These are phyloP conservation scores for Protosalanx chinensis DNA, from an alignment of 2,797 vertebrate genomes.

Conservation along the genomic window DNA sequence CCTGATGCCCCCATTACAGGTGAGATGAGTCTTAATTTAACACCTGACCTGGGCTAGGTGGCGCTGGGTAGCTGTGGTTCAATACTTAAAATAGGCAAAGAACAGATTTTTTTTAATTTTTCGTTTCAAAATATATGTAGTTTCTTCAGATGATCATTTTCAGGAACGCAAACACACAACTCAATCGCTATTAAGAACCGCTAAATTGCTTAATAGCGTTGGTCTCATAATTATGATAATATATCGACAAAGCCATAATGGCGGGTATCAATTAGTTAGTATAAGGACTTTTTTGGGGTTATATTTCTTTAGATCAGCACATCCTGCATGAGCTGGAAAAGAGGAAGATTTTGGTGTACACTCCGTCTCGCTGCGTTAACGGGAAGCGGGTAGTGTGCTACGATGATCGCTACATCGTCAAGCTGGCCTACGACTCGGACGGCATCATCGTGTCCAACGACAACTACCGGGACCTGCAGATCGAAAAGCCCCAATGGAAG, in stretches of 20 bases:
- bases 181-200: not conserved
- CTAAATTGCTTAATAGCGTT: not conserved
- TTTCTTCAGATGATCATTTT: not conserved
- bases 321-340: slow-evolving; percentile 80
- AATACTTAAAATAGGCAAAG: not conserved
- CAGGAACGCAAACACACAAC: no score
- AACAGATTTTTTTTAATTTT: not conserved
- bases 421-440: slow-evolving; percentile 78
- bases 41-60: not conserved
- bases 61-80: not conserved
- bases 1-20: slow-evolving; percentile 85
- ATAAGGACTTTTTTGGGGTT: not conserved
- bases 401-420: slow-evolving; percentile 87
- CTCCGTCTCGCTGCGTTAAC: slow-evolving; percentile 81
- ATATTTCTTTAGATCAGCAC: slow-evolving; percentile 73
- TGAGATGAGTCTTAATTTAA: slow-evolving; percentile 38
- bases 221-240: not conserved
- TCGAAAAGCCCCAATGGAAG: slow-evolving; percentile 85
- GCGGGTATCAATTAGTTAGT: not conserved
- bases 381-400: slow-evolving; percentile 87
- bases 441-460: slow-evolving; percentile 90
- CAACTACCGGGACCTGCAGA: slow-evolving; percentile 87
- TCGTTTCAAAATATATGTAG: not conserved
- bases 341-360: slow-evolving; percentile 81
- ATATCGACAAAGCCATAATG: not conserved